Base-by-base conservation (phyloP, 1,140 invertebrate genomes). In the Nomia melanderi region DNA sequence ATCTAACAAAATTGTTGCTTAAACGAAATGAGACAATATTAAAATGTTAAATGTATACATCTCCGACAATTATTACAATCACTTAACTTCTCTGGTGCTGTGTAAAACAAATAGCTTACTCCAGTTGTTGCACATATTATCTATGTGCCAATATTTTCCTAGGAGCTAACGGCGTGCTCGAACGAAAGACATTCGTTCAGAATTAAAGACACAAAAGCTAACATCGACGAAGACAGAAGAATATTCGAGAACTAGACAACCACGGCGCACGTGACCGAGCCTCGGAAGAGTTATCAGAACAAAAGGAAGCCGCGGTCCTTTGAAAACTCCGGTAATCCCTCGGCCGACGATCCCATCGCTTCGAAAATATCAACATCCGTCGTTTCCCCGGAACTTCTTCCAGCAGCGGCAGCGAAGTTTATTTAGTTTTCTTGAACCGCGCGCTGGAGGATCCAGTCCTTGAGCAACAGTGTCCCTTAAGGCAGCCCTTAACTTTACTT, bases 311-410 rank as follows among this genome's bases (percentile, higher is more conserved):
- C 9, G 29, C 17, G 0, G 6, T 64, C 6, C 25, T 17, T 53
- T 50, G 2, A 29, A 33, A 53, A 64, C 5, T 1, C 7, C 1
- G 1, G 9, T 27, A 50, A 53, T 53, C 14, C 23, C 9, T 39
- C 12, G 8, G 25, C n/a, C 25, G 47, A 20, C 44, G 25, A n/a
- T n/a, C 14, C 57, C 44, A 25, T 27, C 36, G 25, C 41, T 70
- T 50, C 14, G 8, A 70, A 77, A 82, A 82, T 50, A 66, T 72
- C 73, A 81, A 81, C 79, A 81, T 81, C 62, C 79, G 44, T 27
- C 39, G 36, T 53, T 29, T 44, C 14, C 2, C 27, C 2, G 39
- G 39, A 50, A 25, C 39, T 3, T 6, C 57, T 20, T 44, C 44
- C 36, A 47, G 5, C 44, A 6, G n/a, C 11, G 31, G 11, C 8